Evolutionary conservation across 2,113 vertebrate genomes (phyloP), one percentile per base, ranked within the genome.

Genomic region (Ascaphus truei): DNA sequence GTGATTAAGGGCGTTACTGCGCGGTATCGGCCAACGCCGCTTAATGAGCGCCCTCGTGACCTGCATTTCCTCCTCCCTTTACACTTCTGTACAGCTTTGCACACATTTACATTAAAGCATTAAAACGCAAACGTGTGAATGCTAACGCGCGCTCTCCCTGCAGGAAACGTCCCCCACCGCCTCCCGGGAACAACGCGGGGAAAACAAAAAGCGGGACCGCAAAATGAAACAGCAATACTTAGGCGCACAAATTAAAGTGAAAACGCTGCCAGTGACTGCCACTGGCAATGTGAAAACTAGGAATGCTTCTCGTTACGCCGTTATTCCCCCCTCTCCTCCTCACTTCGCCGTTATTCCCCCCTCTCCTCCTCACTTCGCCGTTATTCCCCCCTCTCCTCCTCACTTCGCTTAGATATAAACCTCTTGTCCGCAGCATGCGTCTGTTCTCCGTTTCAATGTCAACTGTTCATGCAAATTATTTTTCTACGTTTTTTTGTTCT

Each of bases 61-160:
- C 29, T 67, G n/a, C n/a, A n/a, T n/a, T n/a, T n/a, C n/a, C n/a
- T 64, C 20, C 62, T 51, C 65, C 59, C 66, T 69, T 26, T 69
- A 60, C 29, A 60, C 56, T 39, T 69, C 67, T 52, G 56, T 60
- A 69, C 67, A 60, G 43, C 15, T 56, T 18, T 27, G 39, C 29
- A 23, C 23, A 43, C 23, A 20, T 22, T n/a, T 3, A 10, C 20
- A 55, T 25, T 30, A 18, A 30, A 23, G n/a, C 15, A n/a, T n/a
- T n/a, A n/a, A n/a, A n/a, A n/a, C n/a, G n/a, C n/a, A n/a, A n/a
- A n/a, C n/a, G n/a, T n/a, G n/a, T n/a, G n/a, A n/a, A n/a, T n/a
- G n/a, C n/a, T n/a, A n/a, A n/a, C n/a, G n/a, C n/a, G n/a, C n/a
- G n/a, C 7, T 25, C 10, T 4, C 56, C 29, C 25, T 12, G 9